These are phyloP conservation scores for Odontomachus brunneus DNA, from an alignment of 1,140 invertebrate species.

Conservation along the genomic window DNA sequence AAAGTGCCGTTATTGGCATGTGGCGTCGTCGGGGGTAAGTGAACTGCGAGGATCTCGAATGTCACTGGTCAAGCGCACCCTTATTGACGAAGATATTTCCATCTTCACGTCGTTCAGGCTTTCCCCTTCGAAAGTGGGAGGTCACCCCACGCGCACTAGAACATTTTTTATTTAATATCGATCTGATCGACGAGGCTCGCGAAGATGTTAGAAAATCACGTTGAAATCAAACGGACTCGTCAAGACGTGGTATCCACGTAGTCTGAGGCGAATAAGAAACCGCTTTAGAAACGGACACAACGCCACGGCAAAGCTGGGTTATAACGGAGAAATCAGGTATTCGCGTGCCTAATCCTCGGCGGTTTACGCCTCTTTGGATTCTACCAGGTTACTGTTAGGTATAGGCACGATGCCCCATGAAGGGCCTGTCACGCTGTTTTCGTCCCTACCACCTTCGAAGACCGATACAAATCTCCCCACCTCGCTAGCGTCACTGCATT, in stretches of 20 bases:
- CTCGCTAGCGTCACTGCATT: conserved; percentile 19
- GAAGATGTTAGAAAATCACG: background rate
- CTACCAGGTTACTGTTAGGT: conserved; percentile 73
- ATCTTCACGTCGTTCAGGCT: conserved; percentile 9
- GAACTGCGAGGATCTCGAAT: conserved; percentile 31
- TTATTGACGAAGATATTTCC: conserved; percentile 28
- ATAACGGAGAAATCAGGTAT: conserved; percentile 39
- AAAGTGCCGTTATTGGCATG: conserved; percentile 76
- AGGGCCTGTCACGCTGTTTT: conserved; percentile 78
- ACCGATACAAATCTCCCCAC: conserved; percentile 61
- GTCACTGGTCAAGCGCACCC: conserved; percentile 32
- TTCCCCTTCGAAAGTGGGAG: background rate
- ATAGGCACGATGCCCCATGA: conserved; percentile 64
- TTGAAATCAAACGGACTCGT: background rate
- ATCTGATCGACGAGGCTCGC: background rate
- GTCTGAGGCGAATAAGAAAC: no score
- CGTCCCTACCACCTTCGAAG: conserved; percentile 70
- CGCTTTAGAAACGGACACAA: background rate
- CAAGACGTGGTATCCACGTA: background rate
- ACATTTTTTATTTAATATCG: conserved; percentile 15
- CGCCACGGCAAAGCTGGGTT: background rate
- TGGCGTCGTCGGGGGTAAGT: conserved; percentile 66
- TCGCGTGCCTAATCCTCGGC: conserved; percentile 54
- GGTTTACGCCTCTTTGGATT: conserved; percentile 62
- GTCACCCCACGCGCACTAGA: background rate